These are phyloP conservation scores for Pasiphila rectangulata DNA, from an alignment of 2,888 invertebrate species.

Conservation along the genomic window DNA sequence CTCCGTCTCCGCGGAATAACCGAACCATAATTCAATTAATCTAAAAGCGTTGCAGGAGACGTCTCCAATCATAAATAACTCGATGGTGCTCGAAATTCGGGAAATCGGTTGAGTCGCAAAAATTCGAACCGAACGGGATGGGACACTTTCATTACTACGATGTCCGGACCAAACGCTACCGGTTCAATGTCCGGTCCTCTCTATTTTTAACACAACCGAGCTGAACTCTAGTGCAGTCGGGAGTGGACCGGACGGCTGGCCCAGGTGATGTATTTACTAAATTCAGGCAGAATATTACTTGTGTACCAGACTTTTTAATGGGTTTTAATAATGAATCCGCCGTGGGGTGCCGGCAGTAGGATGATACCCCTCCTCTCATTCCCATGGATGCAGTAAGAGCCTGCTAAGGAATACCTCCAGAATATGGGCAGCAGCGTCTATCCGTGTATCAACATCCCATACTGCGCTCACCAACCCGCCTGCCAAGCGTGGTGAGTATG, in stretches of 20 bases:
- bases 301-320: too few species aligned
- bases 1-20: slow-evolving; percentile 7
- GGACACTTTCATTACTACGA: slow-evolving; percentile 72
- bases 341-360: too few species aligned
- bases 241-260: slow-evolving; percentile 10
- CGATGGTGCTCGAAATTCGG: slow-evolving; percentile 37
- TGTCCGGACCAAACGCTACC: slow-evolving; percentile 65
- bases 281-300: too few species aligned
- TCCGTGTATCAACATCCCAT: too few species aligned
- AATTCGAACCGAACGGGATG: slow-evolving; percentile 51
- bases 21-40: slow-evolving; percentile 28
- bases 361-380: too few species aligned
- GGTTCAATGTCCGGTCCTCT: slow-evolving; percentile 74
- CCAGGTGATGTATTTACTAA: too few species aligned
- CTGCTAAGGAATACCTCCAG: too few species aligned
- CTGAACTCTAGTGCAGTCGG: slow-evolving; percentile 35
- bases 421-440: too few species aligned
- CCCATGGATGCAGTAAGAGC: too few species aligned
- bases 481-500: too few species aligned
- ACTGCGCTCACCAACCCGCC: too few species aligned
- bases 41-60: slow-evolving; percentile 25
- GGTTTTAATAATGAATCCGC: too few species aligned
- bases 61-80: slow-evolving; percentile 33
- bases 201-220: slow-evolving; percentile 69
- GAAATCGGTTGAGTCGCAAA: slow-evolving; percentile 65